These are phyloP conservation scores for Pogoniulus pusillus DNA, from an alignment of 2,797 vertebrate species.

Conservation along the genomic window DNA sequence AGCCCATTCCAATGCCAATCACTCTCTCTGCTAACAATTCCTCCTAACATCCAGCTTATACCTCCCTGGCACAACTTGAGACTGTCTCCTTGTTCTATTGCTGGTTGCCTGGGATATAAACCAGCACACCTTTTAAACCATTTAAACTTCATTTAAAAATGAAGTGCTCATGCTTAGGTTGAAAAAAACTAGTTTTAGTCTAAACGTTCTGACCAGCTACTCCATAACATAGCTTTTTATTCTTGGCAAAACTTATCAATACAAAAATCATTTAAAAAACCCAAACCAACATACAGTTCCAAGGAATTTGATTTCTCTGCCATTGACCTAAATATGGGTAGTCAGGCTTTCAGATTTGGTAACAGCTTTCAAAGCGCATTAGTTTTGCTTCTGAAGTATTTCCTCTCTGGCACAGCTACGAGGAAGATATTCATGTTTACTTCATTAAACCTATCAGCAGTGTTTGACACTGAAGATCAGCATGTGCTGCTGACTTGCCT, in stretches of 20 bases:
- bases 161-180: neutral
- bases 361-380: constrained; percentile 45
- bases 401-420: constrained; percentile 21
- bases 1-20: no score
- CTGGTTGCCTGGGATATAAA: no score
- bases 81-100: no score
- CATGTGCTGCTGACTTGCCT: constrained; percentile 37
- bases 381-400: neutral
- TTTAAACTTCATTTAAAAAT: no score
- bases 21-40: no score
- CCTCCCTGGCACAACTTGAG: no score
- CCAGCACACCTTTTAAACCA: neutral
- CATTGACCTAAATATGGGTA: neutral
- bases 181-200: neutral
- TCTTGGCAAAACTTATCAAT: neutral
- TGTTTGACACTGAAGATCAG: constrained; percentile 49
- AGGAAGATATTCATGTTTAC: constrained; percentile 53
- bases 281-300: neutral
- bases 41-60: no score
- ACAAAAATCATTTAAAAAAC: neutral
- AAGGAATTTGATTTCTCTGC: constrained; percentile 23
- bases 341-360: constrained; percentile 10
- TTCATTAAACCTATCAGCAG: constrained; percentile 49
- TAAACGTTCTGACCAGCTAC: neutral
- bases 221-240: neutral